These are phyloP conservation scores for Coleophora deauratella DNA, from an alignment of 2,888 invertebrate species.

Conservation along the genomic window DNA sequence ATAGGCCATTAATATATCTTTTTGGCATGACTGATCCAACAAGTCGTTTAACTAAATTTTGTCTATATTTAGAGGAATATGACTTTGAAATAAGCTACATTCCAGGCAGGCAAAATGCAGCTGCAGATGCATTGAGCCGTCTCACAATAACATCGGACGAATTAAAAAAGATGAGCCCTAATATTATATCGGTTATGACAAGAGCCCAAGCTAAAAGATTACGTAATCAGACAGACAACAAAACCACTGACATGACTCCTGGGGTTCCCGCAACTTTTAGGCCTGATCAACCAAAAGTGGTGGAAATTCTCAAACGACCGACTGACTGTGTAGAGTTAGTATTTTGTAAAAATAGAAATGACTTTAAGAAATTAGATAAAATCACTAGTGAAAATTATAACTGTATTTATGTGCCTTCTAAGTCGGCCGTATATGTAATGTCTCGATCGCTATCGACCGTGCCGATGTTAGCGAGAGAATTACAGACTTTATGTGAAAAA, in stretches of 20 bases:
- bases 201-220: no score
- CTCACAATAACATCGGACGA: no score
- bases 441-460: no score
- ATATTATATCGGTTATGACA: no score
- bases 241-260: no score
- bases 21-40: background rate
- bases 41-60: background rate
- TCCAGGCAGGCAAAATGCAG: no score
- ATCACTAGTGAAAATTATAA: background rate
- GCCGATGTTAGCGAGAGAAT: background rate
- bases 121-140: no score
- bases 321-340: background rate
- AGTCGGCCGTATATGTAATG: background rate
- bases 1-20: background rate
- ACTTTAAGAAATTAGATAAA: background rate
- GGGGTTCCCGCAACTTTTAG: no score
- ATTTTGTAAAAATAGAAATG: background rate
- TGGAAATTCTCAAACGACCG: no score
- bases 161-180: no score
- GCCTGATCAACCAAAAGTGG: no score
- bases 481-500: background rate
- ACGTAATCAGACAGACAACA: no score
- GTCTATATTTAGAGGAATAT: background rate
- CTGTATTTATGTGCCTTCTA: background rate
- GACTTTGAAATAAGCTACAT: background rate